Percentiles rank a stretch among this genome's conserved stretches.
Conservation (phyloP, 2,797 vertebrate species). For the Sparus aurata region DNA sequence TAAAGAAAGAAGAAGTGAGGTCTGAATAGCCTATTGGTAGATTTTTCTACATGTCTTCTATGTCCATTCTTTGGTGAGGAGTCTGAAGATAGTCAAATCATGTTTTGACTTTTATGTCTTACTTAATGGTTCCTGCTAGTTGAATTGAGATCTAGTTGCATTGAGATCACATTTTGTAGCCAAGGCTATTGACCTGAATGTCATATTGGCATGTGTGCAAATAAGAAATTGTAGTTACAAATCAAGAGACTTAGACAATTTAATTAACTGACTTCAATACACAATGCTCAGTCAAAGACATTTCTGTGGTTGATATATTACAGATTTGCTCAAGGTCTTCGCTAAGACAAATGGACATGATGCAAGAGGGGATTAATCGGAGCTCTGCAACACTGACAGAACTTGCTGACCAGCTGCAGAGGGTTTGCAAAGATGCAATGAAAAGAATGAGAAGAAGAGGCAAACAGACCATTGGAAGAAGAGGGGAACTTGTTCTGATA, state of each 20-base stretch:
- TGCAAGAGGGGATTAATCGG: conserved; percentile 10
- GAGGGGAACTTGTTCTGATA: background rate
- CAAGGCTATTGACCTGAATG: too few relatives aligned
- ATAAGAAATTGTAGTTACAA: conserved; percentile 4
- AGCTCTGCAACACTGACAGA: background rate
- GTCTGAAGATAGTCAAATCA: too few relatives aligned
- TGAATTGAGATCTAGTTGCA: too few relatives aligned
- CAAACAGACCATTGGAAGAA: background rate
- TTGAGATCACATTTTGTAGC: too few relatives aligned
- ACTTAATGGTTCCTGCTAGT: background rate
- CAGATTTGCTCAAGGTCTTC: background rate
- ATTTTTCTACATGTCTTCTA: too few relatives aligned
- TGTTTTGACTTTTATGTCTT: too few relatives aligned
- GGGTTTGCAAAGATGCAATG: background rate
- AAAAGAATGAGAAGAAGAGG: background rate
- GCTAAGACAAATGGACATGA: conserved; percentile 8
- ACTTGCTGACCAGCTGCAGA: background rate
- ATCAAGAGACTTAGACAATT: conserved; percentile 15
- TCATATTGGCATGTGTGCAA: background rate
- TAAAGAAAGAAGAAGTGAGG: too few relatives aligned
- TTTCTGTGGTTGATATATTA: background rate
- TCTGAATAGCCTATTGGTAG: too few relatives aligned
- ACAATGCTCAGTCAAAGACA: conserved; percentile 4
- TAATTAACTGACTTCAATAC: conserved; percentile 10
- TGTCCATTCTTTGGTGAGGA: too few relatives aligned